phyloP scores from a whole-genome alignment of 2,113 vertebrate species.

The Salvelinus alpinus region DNA sequence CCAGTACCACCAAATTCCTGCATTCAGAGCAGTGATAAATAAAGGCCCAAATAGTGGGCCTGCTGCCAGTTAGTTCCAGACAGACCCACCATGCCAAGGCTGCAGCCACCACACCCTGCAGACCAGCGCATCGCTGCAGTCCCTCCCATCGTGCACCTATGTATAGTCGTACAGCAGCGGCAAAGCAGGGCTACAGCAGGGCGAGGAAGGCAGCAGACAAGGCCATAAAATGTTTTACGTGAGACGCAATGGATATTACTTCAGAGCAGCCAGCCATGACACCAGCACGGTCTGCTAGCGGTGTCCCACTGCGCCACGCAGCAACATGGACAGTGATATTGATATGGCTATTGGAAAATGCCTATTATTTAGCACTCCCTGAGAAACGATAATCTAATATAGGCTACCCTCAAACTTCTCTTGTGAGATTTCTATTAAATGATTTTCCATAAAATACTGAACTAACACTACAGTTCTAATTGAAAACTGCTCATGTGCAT shows the following conservation, averaged over 20 bases:
- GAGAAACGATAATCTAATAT: too few species aligned
- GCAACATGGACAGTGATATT: too few species aligned
- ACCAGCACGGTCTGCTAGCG: neutral
- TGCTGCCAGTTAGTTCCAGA: neutral
- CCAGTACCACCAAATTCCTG: too few species aligned
- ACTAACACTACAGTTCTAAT: too few species aligned
- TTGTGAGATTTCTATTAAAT: too few species aligned
- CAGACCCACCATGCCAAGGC: neutral
- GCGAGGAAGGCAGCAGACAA: neutral
- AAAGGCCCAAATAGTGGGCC: neutral
- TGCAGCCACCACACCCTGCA: neutral
- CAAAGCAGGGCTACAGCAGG: neutral
- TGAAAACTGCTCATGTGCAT: too few species aligned
- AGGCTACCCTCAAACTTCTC: too few species aligned
- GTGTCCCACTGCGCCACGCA: too few species aligned
- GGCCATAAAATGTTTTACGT: conserved; percentile 8
- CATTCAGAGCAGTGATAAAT: neutral
- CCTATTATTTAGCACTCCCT: too few species aligned
- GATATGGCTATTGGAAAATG: too few species aligned
- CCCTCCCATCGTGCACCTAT: conserved; percentile 10
- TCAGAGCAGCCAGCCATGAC: neutral
- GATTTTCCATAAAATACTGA: too few species aligned
- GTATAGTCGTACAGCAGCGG: neutral
- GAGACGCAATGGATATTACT: neutral
- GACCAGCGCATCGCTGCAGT: conserved; percentile 1